Evolutionary conservation across 1,140 invertebrate genomes (phyloP).

Genomic region (Drosophila eugracilis): DNA sequence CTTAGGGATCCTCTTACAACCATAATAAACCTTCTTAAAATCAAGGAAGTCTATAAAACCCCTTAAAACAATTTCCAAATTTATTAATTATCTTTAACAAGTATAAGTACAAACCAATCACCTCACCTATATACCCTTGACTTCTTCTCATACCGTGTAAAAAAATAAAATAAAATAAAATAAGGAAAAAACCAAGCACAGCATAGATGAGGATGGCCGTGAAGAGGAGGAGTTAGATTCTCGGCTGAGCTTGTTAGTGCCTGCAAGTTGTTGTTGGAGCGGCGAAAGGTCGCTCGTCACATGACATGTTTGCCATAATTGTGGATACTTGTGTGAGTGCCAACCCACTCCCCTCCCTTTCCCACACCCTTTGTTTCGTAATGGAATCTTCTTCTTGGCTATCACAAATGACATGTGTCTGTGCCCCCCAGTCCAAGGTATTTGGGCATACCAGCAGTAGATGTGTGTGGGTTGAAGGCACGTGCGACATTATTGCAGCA

Average conservation of each 20-base stretch:
- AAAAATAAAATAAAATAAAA: slow-evolving; percentile 20
- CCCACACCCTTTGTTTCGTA: slow-evolving; percentile 56
- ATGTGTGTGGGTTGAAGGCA: slow-evolving; percentile 30
- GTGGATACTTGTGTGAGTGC: slow-evolving; percentile 67
- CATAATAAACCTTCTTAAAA: too few species aligned
- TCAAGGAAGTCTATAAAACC: too few species aligned
- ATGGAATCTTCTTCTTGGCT: slow-evolving; percentile 52
- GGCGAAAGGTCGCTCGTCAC: slow-evolving; percentile 59
- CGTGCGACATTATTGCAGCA: slow-evolving; percentile 80
- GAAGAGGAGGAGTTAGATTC: slow-evolving; percentile 7
- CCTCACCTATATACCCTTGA: background rate
- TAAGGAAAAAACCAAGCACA: slow-evolving; percentile 8
- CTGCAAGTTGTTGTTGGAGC: slow-evolving; percentile 44
- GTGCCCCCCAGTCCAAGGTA: slow-evolving; percentile 35
- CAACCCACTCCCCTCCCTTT: background rate
- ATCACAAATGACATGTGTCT: slow-evolving; percentile 58
- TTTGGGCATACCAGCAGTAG: slow-evolving; percentile 13
- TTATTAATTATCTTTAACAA: too few species aligned
- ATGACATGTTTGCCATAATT: slow-evolving; percentile 79
- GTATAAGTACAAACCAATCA: background rate
- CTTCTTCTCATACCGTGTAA: background rate
- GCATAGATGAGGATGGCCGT: background rate
- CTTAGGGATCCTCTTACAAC: background rate
- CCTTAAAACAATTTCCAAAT: too few species aligned
- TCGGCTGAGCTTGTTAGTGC: slow-evolving; percentile 63